Evolutionary conservation across 2,797 vertebrate species (phyloP).

Genomic region (Artibeus jamaicensis): DNA sequence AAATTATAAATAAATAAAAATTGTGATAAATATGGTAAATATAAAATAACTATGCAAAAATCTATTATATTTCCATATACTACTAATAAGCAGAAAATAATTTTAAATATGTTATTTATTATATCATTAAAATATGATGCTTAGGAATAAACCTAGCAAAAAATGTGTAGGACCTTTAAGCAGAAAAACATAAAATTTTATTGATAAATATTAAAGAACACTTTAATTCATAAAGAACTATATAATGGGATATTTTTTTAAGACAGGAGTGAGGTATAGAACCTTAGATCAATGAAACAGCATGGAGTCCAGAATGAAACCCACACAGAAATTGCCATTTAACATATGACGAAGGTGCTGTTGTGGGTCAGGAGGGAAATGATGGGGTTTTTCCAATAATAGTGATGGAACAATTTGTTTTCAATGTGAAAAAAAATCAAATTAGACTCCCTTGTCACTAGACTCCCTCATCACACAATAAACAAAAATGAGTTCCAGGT

Average conservation of each 20-base stretch:
- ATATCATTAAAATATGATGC: slow-evolving; percentile 3
- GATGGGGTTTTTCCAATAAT: neutral
- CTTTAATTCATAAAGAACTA: slow-evolving; percentile 10
- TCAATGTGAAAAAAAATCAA: slow-evolving; percentile 25
- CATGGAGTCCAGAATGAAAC: neutral
- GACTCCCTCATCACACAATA: neutral
- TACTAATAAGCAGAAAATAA: slow-evolving; percentile 14
- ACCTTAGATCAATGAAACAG: neutral
- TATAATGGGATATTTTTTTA: slow-evolving; percentile 1
- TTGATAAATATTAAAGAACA: neutral
- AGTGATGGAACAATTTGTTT: neutral
- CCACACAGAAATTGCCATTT: neutral
- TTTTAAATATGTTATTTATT: slow-evolving; percentile 12
- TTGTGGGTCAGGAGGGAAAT: neutral
- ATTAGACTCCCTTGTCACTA: slow-evolving; percentile 23
- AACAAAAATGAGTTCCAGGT: neutral
- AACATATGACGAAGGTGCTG: neutral
- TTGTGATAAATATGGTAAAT: neutral
- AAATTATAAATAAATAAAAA: too few species aligned
- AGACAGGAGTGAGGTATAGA: neutral
- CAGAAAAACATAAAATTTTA: slow-evolving; percentile 23
- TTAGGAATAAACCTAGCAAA: slow-evolving; percentile 26
- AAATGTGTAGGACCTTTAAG: neutral
- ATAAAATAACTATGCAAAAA: slow-evolving; percentile 35
- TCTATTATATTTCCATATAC: neutral